Percentiles rank a stretch among this genome's conserved stretches.
Conservation (phyloP, 2,888 invertebrate species). For the Epsilonema sp. region DNA sequence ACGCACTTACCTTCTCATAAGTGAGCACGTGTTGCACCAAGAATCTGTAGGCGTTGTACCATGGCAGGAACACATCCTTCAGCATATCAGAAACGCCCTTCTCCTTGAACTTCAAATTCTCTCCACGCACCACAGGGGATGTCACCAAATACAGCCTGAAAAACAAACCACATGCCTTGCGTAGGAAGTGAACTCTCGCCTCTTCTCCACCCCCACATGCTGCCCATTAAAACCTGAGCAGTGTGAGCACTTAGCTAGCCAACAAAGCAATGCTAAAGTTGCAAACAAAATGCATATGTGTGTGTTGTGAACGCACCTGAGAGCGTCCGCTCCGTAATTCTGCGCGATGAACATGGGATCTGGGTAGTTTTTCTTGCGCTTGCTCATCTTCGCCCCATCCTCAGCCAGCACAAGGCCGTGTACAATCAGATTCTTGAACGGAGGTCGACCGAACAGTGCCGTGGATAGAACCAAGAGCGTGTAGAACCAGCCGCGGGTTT, state of each 20-base stretch:
- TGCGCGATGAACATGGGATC: conserved; percentile 67
- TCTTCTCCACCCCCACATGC: too few species aligned
- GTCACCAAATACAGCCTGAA: conserved; percentile 67
- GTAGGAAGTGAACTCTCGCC: too few species aligned
- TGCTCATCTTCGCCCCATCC: conserved; percentile 99
- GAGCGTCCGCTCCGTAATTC: conserved; percentile 89
- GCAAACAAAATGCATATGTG: too few species aligned
- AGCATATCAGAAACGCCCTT: conserved; percentile 86
- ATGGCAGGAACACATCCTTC: conserved; percentile 91
- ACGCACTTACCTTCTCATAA: conserved; percentile 43
- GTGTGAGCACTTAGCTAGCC: too few species aligned
- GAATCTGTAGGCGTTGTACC: conserved; percentile 58
- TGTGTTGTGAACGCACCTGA: conserved; percentile 48
- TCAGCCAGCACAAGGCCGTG: conserved; percentile 77
- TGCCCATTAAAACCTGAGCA: too few species aligned
- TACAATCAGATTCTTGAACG: conserved; percentile 88
- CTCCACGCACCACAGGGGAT: conserved; percentile 90
- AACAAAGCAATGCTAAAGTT: background rate
- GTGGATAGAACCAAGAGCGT: conserved; percentile 91
- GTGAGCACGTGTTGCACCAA: conserved; percentile 75
- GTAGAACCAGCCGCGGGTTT: conserved; percentile 47
- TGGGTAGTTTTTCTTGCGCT: conserved; percentile 93
- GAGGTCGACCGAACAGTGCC: conserved; percentile 78
- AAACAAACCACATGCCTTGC: too few species aligned
- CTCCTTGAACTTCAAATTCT: conserved; percentile 85